Evolutionary conservation across 1,140 invertebrate genomes (phyloP).

Genomic region (Trichonephila clavipes): DNA sequence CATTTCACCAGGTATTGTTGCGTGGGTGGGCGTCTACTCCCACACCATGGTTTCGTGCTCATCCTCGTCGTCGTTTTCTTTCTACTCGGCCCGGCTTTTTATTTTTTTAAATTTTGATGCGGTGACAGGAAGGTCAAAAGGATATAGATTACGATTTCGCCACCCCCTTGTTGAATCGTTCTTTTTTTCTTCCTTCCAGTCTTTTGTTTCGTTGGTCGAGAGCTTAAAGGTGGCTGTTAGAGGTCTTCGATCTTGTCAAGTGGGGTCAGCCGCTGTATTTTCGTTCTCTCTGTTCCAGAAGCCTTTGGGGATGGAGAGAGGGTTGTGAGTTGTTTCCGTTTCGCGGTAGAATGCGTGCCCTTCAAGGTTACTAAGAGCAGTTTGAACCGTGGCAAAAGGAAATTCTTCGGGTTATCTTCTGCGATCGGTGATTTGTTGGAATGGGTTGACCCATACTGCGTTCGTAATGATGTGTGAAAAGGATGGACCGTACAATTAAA

Average conservation of each 20-base stretch:
- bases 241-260: slow-evolving; percentile 38
- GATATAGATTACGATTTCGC: slow-evolving; percentile 37
- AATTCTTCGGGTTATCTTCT: not conserved
- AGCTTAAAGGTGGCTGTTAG: slow-evolving; percentile 39
- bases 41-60: not conserved
- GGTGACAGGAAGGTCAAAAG: slow-evolving; percentile 53
- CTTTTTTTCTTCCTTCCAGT: not conserved
- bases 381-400: not conserved
- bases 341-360: slow-evolving; percentile 23
- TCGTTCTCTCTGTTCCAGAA: not conserved
- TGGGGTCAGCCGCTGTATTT: slow-evolving; percentile 9
- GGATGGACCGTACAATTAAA: not conserved
- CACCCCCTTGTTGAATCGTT: not conserved
- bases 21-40: slow-evolving; percentile 2
- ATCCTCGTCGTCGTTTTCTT: slow-evolving; percentile 20
- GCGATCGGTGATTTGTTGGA: not conserved
- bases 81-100: not conserved
- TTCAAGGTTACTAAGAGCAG: slow-evolving; percentile 2
- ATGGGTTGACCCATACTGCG: not conserved
- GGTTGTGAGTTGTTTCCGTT: not conserved
- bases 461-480: not conserved
- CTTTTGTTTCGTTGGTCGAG: slow-evolving; percentile 9
- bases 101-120: slow-evolving; percentile 26
- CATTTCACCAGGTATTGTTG: slow-evolving; percentile 49
- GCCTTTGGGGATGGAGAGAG: not conserved